phyloP scores from a whole-genome alignment of 1,140 invertebrate species.

The Pectinophora gossypiella region DNA sequence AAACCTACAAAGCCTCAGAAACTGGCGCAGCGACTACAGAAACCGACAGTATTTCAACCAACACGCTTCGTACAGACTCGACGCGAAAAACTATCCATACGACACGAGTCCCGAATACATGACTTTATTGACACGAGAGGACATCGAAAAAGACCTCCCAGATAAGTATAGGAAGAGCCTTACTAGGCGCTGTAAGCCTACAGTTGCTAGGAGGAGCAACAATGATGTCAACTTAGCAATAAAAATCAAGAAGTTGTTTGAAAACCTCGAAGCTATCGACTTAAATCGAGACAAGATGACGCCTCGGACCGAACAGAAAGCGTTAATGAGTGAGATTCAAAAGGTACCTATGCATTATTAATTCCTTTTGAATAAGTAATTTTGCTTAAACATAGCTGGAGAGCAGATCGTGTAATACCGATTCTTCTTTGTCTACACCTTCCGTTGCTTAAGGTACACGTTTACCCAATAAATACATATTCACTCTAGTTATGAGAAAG shows the following conservation, averaged over 20 bases:
- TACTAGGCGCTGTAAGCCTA: slow-evolving; percentile 39
- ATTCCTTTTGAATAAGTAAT: background rate
- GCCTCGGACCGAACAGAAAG: slow-evolving; percentile 61
- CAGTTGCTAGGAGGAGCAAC: slow-evolving; percentile 46
- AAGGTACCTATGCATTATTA: slow-evolving; percentile 40
- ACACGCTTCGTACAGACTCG: slow-evolving; percentile 31
- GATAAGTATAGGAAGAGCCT: slow-evolving; percentile 65
- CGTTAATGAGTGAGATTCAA: slow-evolving; percentile 59
- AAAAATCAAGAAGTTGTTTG: slow-evolving; percentile 65
- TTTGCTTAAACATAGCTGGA: background rate
- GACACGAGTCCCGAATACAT: slow-evolving; percentile 61
- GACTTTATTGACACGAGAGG: slow-evolving; percentile 55
- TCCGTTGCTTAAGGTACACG: background rate
- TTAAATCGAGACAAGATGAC: slow-evolving; percentile 52
- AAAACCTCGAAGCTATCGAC: slow-evolving; percentile 60
- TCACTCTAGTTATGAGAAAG: too few species aligned
- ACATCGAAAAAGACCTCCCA: slow-evolving; percentile 69
- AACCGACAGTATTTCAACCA: slow-evolving; percentile 26
- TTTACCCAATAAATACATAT: background rate
- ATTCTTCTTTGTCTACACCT: background rate
- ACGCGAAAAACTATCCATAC: slow-evolving; percentile 44
- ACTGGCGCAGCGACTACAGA: slow-evolving; percentile 61
- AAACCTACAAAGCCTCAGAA: slow-evolving; percentile 51
- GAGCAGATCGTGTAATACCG: background rate
- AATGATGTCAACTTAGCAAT: slow-evolving; percentile 60